Evolutionary conservation across 1,140 invertebrate genomes (phyloP), one percentile per base, ranked within the genome.

Genomic region (Drosophila sp.): DNA sequence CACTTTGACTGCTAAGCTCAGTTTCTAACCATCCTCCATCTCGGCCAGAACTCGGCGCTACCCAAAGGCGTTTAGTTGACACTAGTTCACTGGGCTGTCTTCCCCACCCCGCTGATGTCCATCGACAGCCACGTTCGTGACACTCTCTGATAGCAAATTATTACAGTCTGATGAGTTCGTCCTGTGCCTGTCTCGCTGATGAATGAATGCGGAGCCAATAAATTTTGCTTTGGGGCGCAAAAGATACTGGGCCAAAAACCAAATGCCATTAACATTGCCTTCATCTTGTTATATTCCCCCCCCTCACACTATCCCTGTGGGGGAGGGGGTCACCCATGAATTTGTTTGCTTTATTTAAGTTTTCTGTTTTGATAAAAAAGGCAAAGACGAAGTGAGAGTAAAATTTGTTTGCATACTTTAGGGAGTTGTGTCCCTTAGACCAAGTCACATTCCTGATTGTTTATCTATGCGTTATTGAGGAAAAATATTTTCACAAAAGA

Each of bases 281-380:
- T 17, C n/a, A 33, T 5, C 55, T 32, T 44, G 33, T 58, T 61
- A 17, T 60, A 32, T 62, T 60, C n/a, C 0, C 40, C 61, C 8
- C n/a, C 35, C 41, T 6, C n/a, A 44, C 41, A 44, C 41, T 44
- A 44, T 25, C 44, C 3, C 41, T 25, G n/a, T 29, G n/a, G 66
- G 55, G 55, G n/a, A 56, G 63, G 73, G 62, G 66, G 38, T 17
- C 44, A 50, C 72, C 67, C 76, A 87, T 87, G 70, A 87, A 89
- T 84, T 89, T 80, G 80, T 89, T 84, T 89, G 80, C 84, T 80
- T 87, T 87, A 87, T 84, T 87, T 80, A 89, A 84, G 84, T 89
- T 89, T 50, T 79, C 50, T 86, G 82, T 75, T 85, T 71, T 79
- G 44, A 66, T 71, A 85, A 84, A 76, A 47, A 25, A 25, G 17